Conservation (phyloP, 2,888 invertebrate species). For the Anthophora plumipes region DNA sequence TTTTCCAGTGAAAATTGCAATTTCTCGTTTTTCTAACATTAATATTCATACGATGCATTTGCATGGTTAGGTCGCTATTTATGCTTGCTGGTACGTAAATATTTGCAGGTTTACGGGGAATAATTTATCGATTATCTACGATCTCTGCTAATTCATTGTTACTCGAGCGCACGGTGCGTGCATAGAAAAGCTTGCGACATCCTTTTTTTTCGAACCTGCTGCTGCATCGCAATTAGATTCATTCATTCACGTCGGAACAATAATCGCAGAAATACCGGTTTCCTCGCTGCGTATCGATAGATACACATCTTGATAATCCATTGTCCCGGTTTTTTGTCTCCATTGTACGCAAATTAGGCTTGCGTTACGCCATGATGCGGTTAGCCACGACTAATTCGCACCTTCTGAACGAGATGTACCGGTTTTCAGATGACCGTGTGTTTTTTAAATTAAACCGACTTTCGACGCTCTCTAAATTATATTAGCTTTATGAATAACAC, state of each 20-base stretch:
- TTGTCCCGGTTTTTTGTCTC: slow-evolving; percentile 27
- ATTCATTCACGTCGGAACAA: slow-evolving; percentile 28
- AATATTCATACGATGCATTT: no score
- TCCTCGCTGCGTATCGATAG: slow-evolving; percentile 8
- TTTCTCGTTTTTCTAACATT: not conserved
- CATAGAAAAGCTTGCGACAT: slow-evolving; percentile 1
- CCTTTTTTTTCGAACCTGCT: slow-evolving; percentile 18
- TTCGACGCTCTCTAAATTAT: not conserved
- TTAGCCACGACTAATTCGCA: slow-evolving; percentile 64
- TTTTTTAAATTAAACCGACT: not conserved
- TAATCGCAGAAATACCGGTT: slow-evolving; percentile 42
- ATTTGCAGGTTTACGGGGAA: not conserved
- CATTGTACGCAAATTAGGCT: slow-evolving; percentile 65
- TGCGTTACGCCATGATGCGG: slow-evolving; percentile 56
- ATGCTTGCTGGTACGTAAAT: not conserved
- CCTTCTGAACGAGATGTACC: slow-evolving; percentile 23
- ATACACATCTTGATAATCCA: slow-evolving; percentile 37
- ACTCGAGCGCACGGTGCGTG: not conserved
- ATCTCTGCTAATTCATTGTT: slow-evolving; percentile 17
- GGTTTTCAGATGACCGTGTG: slow-evolving; percentile 3
- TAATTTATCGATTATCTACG: not conserved
- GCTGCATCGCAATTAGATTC: slow-evolving; percentile 40
- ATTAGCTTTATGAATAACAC: no score
- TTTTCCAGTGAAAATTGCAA: no score
- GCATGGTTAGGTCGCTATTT: no score